Evolutionary conservation across 2,113 vertebrate species (phyloP), one percentile per base, ranked within the genome.

Genomic region (Ginglymostoma cirratum): DNA sequence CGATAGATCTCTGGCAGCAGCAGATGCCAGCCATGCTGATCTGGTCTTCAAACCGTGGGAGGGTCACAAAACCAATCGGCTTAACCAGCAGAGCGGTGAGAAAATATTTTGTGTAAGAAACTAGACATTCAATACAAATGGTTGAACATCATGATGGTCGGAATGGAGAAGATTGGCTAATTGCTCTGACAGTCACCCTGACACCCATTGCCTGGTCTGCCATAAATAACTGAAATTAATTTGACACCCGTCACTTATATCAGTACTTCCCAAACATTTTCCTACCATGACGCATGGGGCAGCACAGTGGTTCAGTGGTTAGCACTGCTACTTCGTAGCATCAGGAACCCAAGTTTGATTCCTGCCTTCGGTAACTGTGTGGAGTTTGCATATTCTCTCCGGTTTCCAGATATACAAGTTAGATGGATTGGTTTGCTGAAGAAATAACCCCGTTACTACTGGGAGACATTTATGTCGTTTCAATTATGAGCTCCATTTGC

Each of bases 31-130:
- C 96, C 98, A 98, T 96, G 99, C 99, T 0, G 98, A 99, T 38
- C 97, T 99, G 96, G 98, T 99, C 96, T 99, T 99, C 98, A 97
- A 98, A 96, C 99, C 99, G 0, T 98, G 98, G 97, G 97, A 96
- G 0, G 96, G 98, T 90, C 97, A 98, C 67, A 98, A 98, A 96
- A 98, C 97, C 66, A 98, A 98, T 96, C 96, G 85, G 14, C 97
- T 97, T 96, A 98, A 97, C 61, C 98, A 98, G 94, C 96, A 98
- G 96, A 98, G 97, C 97, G 98, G 99, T 99, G 96, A 97, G 96
- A 94, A 12, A 34, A 67, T 17, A 6, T 61, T 87, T 55, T 15
- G 24, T 52, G 48, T 0, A 61, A 61, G 55, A 61, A 61, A 61
- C 55, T 61, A 61, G 55, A 8, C 55, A 7, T 55, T 55, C 12